Evolutionary conservation across 92 coral and sea anemone species (phyloP), one percentile per base, ranked within the genome.

Genomic region (Phymanthus crucifer): DNA sequence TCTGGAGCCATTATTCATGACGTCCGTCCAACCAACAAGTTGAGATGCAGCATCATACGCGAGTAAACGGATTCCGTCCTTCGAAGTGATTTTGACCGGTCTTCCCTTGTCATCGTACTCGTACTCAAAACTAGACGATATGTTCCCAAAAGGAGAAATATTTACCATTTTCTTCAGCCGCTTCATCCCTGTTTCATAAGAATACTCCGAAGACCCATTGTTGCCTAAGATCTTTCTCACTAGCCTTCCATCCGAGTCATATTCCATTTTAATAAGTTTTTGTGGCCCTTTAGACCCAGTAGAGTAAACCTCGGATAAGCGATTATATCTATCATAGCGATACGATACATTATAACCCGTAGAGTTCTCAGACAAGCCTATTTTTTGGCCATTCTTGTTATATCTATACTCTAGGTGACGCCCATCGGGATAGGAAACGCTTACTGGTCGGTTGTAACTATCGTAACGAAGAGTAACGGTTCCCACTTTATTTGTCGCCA

Each of bases 11-110:
- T 83, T 83, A 31, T 79, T 80, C 23, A 61, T 66, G 29, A 86
- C 85, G 70, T 87, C 90, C 29, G 76, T 57, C 81, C 86, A 83
- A 34, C 82, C 90, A 37, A 84, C 80, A 33, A 91, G 85, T 78
- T 89, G 96, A 64, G 92, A 86, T 32, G 79, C 81, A 0, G 96
- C 84, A 66, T 91, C 96, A 72, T 89, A 91, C 52, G 81, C 84
- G 36, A 90, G 83, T 31, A 27, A 57, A 83, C 93, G 84, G 48
- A 35, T 72, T 16, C 89, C 89, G 31, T 82, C 66, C 33, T 86
- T 69, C 33, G 91, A 80, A 40, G 83, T 91, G 47, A 86, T 70
- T 38, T 73, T 66, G 26, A 80, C 36, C 56, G 87, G 85, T 32
- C 96, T 86, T 61, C 96, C 96, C 40, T 84, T 86, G 3, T 66